A percentile compares a stretch with the other conserved stretches of the same genome.
Conservation (phyloP, 2,888 invertebrate genomes). For the Actias luna region DNA sequence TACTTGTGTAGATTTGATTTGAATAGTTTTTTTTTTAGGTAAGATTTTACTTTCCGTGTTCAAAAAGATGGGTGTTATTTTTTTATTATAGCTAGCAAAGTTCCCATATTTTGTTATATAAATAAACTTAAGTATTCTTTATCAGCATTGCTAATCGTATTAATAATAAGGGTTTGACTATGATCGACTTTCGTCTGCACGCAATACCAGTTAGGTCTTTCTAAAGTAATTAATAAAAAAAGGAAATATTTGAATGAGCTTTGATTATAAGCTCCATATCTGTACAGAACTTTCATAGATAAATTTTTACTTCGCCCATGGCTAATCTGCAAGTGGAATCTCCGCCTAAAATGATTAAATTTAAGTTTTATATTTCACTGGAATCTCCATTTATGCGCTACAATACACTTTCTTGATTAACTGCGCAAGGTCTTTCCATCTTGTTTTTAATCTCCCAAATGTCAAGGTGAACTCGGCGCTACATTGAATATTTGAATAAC, state of each 20-base stretch:
- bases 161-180: not conserved
- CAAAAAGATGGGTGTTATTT: too few relatives aligned
- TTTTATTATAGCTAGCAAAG: too few relatives aligned
- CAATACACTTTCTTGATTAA: slow-evolving; percentile 57
- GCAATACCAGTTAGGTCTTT: not conserved
- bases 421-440: slow-evolving; percentile 31
- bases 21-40: too few relatives aligned
- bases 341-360: slow-evolving; percentile 17
- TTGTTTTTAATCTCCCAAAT: slow-evolving; percentile 48
- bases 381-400: slow-evolving; percentile 33
- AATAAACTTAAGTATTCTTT: too few relatives aligned
- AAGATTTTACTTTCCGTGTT: too few relatives aligned
- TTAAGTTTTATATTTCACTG: slow-evolving; percentile 25
- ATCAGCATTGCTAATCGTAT: too few relatives aligned
- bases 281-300: not conserved
- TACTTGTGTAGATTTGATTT: too few relatives aligned
- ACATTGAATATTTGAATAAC: slow-evolving; percentile 13
- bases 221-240: too few relatives aligned
- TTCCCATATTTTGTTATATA: too few relatives aligned
- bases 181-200: not conserved
- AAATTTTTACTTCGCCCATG: not conserved
- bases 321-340: slow-evolving; percentile 1
- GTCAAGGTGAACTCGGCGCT: slow-evolving; percentile 30
- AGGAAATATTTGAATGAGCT: too few relatives aligned
- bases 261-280: not conserved